These are phyloP conservation scores for Diplodus sargus DNA, from an alignment of 2,797 vertebrate species.

Conservation along the genomic window DNA sequence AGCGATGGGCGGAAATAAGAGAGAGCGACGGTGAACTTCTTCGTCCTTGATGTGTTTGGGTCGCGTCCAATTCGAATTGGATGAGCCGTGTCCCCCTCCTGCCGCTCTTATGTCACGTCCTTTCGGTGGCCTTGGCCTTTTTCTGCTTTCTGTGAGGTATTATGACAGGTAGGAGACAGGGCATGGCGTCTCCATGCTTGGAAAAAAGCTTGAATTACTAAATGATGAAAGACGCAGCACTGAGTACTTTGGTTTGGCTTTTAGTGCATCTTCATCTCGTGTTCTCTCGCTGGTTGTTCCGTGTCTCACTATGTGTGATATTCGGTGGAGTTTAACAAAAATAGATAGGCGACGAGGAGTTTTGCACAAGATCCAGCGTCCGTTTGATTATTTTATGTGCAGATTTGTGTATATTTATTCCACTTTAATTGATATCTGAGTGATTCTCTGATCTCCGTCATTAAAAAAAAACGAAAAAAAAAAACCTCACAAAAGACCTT, in stretches of 20 bases:
- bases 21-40: slow-evolving; percentile 5
- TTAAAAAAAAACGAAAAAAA: no score
- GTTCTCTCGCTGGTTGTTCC: slow-evolving; percentile 1
- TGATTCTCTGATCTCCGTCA: neutral
- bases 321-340: neutral
- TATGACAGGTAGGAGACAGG: slow-evolving; percentile 33
- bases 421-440: neutral
- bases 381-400: neutral
- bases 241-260: neutral
- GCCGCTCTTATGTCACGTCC: slow-evolving; percentile 38
- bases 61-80: slow-evolving; percentile 41
- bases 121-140: slow-evolving; percentile 39
- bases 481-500: no score
- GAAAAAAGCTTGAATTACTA: slow-evolving; percentile 4
- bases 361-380: neutral
- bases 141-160: slow-evolving; percentile 33
- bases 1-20: neutral
- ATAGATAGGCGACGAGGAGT: neutral
- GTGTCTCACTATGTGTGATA: neutral
- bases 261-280: neutral
- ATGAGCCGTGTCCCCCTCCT: slow-evolving; percentile 17
- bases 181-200: slow-evolving; percentile 21
- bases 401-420: neutral
- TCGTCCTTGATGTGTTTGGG: slow-evolving; percentile 39
- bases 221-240: neutral